Conservation (phyloP, 2,797 vertebrate genomes). For the Argya squamiceps region DNA sequence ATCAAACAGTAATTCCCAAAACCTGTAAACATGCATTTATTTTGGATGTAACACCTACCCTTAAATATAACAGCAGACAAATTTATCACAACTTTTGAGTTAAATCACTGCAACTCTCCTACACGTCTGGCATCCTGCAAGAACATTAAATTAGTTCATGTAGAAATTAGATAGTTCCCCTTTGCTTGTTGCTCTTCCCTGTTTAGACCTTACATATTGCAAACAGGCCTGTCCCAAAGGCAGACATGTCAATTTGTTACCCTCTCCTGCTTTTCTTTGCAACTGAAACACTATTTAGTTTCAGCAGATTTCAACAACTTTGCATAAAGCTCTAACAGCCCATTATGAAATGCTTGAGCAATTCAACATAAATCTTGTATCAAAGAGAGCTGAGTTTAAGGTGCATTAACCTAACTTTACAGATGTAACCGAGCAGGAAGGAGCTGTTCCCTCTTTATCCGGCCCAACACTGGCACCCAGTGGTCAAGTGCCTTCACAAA, state of each 20-base stretch:
- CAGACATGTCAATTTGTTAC: background rate
- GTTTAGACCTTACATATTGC: background rate
- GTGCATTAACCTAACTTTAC: background rate
- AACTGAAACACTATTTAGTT: background rate
- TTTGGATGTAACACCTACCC: background rate
- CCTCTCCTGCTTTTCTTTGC: background rate
- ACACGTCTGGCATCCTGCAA: background rate
- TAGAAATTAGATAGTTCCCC: background rate
- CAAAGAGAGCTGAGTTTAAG: background rate
- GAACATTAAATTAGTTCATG: background rate
- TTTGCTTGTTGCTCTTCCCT: background rate
- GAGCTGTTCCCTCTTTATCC: background rate
- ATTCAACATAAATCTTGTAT: background rate
- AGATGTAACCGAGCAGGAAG: background rate
- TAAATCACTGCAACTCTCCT: background rate
- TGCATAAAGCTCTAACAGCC: background rate
- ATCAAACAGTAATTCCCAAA: background rate
- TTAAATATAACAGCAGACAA: background rate
- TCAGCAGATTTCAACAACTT: background rate
- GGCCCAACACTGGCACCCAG: constrained; percentile 25
- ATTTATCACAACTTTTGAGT: background rate
- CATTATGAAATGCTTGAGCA: background rate
- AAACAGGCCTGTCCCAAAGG: background rate
- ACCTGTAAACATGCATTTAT: background rate
- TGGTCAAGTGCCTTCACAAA: background rate